These are phyloP conservation scores for Melinopterus prodromus DNA, from an alignment of 2,888 invertebrate species.

Conservation along the genomic window DNA sequence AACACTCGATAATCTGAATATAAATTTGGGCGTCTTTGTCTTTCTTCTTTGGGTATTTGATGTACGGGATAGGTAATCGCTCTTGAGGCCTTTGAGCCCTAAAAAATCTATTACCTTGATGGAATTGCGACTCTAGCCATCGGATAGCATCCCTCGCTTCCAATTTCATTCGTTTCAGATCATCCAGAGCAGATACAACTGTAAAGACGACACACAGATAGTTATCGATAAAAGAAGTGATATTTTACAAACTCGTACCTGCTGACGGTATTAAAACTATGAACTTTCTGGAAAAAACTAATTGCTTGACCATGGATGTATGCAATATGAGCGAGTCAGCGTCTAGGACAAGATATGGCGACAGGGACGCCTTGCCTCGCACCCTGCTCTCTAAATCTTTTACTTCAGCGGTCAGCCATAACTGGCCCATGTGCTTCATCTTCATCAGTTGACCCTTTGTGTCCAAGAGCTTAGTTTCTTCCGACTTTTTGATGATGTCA, in stretches of 20 bases:
- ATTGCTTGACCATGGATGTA: constrained; percentile 79
- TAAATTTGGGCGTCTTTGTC: constrained; percentile 77
- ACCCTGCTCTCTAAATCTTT: constrained; percentile 82
- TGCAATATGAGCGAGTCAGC: constrained; percentile 81
- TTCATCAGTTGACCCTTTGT: constrained; percentile 66
- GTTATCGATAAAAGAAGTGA: not conserved
- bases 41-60: constrained; percentile 80
- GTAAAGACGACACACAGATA: constrained; percentile 51
- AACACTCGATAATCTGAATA: constrained; percentile 85
- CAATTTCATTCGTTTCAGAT: constrained; percentile 84
- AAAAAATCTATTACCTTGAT: constrained; percentile 86
- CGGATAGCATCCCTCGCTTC: constrained; percentile 91
- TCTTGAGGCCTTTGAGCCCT: constrained; percentile 89
- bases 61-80: constrained; percentile 73
- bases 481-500: constrained; percentile 32
- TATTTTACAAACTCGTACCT: constrained; percentile 64
- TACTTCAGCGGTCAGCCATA: constrained; percentile 91
- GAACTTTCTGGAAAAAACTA: constrained; percentile 84
- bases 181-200: constrained; percentile 91
- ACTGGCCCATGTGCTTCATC: constrained; percentile 85
- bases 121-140: constrained; percentile 90
- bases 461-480: constrained; percentile 30
- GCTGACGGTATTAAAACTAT: constrained; percentile 88
- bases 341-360: constrained; percentile 90
- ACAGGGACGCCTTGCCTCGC: constrained; percentile 67